Evolutionary conservation across 2,797 vertebrate species (phyloP), one percentile per base, ranked within the genome.

Genomic region (Myotis pilosus): DNA sequence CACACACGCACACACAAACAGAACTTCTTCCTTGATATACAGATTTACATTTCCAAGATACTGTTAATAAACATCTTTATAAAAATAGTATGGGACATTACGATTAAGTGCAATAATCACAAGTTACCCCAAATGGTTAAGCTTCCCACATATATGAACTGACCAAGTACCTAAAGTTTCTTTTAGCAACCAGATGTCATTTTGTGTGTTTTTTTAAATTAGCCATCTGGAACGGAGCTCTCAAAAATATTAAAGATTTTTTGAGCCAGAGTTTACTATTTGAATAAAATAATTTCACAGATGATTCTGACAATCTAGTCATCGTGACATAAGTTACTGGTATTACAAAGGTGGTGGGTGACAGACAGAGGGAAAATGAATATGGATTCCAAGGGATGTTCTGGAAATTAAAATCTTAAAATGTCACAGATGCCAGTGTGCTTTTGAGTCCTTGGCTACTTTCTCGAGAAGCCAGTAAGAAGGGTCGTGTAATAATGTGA

Each of bases 1-100:
- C 25, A 89, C 47, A 33, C 16, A 38, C 38, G 6, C 38, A 38
- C 38, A 69, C 12, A 76, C 30, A 81, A 36, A 91, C 22, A 93
- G 47, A 17, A 69, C 6, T n/a, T 96, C 62, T 53, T 30, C 30
- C 51, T 44, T 74, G 36, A 68, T 62, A 79, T 66, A 68, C 91
- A 94, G 22, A 30, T 57, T 69, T 89, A 36, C 6, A 62, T 20
- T 87, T 92, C 20, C 88, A 74, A 92, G 95, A 83, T 66, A 84
- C 3, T 68, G 69, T 36, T 90, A 96, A 86, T 76, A 95, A 92
- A 87, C 13, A 78, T 33, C 68, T 79, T 89, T 23, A 92, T 86
- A 80, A 91, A 94, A 81, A 89, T 16, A 91, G 64, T 36, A 89
- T 4, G 75, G n/a, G 2, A 66, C 10, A 64, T 79, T 80, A 89